A percentile compares a stretch with the other conserved stretches of the same genome.
These are phyloP conservation scores for Helarctos malayanus DNA, from an alignment of 2,797 vertebrate species.

Conservation along the genomic window DNA sequence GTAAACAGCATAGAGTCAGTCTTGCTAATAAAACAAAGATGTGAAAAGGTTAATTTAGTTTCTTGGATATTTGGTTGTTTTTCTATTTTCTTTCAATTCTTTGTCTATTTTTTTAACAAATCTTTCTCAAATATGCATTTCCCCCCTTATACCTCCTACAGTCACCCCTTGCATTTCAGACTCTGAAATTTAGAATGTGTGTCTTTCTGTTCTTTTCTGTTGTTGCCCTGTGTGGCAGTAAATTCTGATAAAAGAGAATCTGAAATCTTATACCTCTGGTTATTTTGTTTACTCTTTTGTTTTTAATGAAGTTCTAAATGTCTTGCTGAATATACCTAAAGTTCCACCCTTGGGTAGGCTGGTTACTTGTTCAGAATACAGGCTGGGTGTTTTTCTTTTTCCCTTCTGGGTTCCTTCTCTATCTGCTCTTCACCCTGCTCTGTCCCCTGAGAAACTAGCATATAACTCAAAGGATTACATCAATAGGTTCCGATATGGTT, in stretches of 20 bases:
- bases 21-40: not conserved
- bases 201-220: not conserved
- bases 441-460: not conserved
- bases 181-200: not conserved
- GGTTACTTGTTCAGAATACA: not conserved
- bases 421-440: not conserved
- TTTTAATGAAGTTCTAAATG: not conserved
- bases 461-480: not conserved
- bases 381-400: not conserved
- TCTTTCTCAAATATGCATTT: not conserved
- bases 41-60: not conserved
- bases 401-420: not conserved
- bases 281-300: not conserved
- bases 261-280: not conserved
- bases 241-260: conserved; percentile 9
- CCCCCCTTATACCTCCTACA: not conserved
- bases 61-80: not conserved
- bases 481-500: not conserved
- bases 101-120: not conserved
- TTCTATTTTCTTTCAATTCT: not conserved
- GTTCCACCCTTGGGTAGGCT: not conserved
- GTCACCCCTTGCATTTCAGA: not conserved
- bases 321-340: not conserved
- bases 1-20: not conserved
- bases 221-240: not conserved